Evolutionary conservation across 1,140 invertebrate genomes (phyloP).

Genomic region (Cepaea nemoralis): DNA sequence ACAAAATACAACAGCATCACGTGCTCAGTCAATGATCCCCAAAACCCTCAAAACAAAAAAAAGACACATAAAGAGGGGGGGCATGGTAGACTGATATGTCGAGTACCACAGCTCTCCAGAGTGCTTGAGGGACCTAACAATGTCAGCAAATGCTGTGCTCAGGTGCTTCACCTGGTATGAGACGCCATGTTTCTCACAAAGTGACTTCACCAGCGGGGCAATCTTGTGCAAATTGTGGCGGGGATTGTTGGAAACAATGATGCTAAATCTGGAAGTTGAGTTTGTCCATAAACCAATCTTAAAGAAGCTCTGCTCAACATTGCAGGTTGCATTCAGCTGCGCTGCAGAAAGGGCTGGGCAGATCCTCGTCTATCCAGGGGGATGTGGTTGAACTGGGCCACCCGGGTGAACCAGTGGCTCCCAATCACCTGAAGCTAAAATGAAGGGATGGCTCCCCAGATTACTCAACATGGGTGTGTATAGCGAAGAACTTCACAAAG

Average conservation of each 20-base stretch:
- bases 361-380: constrained; percentile 68
- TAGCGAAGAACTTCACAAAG: constrained; percentile 60
- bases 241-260: constrained; percentile 72
- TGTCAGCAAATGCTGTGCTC: constrained; percentile 65
- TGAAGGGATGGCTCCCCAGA: constrained; percentile 58
- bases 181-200: constrained; percentile 70
- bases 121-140: constrained; percentile 69
- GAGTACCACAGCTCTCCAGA: constrained; percentile 71
- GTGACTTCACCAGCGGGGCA: constrained; percentile 65
- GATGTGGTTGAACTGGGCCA: constrained; percentile 71
- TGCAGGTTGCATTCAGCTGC: constrained; percentile 67
- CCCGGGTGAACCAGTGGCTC: constrained; percentile 72
- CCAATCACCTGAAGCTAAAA: constrained; percentile 62
- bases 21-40: too few species aligned
- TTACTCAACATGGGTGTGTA: constrained; percentile 57
- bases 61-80: too few species aligned
- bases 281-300: constrained; percentile 73
- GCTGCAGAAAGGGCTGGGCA: constrained; percentile 56
- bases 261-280: constrained; percentile 73
- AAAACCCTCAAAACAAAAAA: too few species aligned
- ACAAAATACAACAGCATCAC: too few species aligned
- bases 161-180: constrained; percentile 67
- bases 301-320: constrained; percentile 68
- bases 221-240: constrained; percentile 71
- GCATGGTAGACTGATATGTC: constrained; percentile 65